These are phyloP conservation scores for Rhodophaea formosa DNA, from an alignment of 2,888 invertebrate species.

Conservation along the genomic window DNA sequence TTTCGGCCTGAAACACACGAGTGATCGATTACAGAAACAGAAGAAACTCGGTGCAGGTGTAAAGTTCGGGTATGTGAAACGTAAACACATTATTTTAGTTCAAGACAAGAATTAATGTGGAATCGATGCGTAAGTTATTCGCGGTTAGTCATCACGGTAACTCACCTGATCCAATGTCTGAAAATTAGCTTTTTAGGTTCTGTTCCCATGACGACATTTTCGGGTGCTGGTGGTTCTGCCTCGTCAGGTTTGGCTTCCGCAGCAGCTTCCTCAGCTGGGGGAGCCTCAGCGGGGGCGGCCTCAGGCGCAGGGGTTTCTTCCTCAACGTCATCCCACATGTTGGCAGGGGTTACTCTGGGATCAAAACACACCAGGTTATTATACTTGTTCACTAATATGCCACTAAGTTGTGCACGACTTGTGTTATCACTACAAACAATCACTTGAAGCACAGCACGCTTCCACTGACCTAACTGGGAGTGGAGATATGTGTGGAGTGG, in stretches of 20 bases:
- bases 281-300: conserved; percentile 46
- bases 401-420: conserved; percentile 9
- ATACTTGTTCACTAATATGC: conserved; percentile 20
- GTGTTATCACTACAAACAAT: conserved; percentile 32
- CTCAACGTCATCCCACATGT: conserved; percentile 81
- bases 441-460: conserved; percentile 27
- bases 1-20: conserved; percentile 82
- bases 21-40: conserved; percentile 14
- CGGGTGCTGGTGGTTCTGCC: conserved; percentile 69
- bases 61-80: not conserved
- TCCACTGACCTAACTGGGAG: conserved; percentile 66
- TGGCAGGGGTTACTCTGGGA: conserved; percentile 61
- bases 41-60: conserved; percentile 5
- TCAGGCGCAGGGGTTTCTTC: conserved; percentile 64
- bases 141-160: not conserved
- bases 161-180: conserved; percentile 91
- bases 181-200: conserved; percentile 86
- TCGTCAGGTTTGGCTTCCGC: conserved; percentile 65
- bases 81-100: conserved; percentile 12
- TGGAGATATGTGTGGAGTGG: conserved; percentile 71
- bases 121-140: not conserved
- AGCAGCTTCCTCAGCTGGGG: conserved; percentile 39
- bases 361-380: conserved; percentile 50
- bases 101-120: not conserved
- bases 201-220: conserved; percentile 62